Base-by-base conservation (phyloP, 2,888 invertebrate genomes). In the Zelleria hepariella region DNA sequence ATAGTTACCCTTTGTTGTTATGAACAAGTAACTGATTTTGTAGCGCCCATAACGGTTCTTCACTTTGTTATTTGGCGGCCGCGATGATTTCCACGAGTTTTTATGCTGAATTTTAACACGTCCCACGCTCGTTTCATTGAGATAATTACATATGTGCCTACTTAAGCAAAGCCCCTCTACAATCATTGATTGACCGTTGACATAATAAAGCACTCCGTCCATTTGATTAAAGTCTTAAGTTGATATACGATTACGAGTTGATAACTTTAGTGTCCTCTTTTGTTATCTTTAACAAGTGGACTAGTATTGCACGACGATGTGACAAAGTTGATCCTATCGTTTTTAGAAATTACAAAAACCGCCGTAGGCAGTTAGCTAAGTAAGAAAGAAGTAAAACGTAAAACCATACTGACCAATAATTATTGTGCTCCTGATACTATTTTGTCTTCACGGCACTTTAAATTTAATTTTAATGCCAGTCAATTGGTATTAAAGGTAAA, bases 1-100 rank as follows among this genome's bases (percentile, higher is more conserved):
- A 47, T 25, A 59, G 20, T 48, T 59, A 54, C 21, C 25, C 59
- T 51, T 59, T 59, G 59, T 59, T 58, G 18, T 32, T 23, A 23
- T 27, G 15, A 27, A 47, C 47, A 27, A 52, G 53, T 54, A 53
- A 59, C 48, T 54, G 59, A 59, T 54, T 59, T 59, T 8, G 15
- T 23, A 18, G 49, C 6, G n/a, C 49, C 20, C 49, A 3, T 42
- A 42, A 42, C 32, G 10, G 32, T 42, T 42, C 10, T 42, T 15
- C 3, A 42, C 32, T 42, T 42, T 42, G 32, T 10, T 15, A 15
- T 42, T 42, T 42, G 32, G 6, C 32, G 2, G 10, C 32, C 15
- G 32, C 32, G 32, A 15, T 42, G 15, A 42, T 42, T 15, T 42
- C n/a, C 10, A 42, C 15, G 3, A 42, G 32, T 42, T 42, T 42